phyloP scores from a whole-genome alignment of 2,113 vertebrate genomes.

The Megaleporinus macrocephalus region DNA sequence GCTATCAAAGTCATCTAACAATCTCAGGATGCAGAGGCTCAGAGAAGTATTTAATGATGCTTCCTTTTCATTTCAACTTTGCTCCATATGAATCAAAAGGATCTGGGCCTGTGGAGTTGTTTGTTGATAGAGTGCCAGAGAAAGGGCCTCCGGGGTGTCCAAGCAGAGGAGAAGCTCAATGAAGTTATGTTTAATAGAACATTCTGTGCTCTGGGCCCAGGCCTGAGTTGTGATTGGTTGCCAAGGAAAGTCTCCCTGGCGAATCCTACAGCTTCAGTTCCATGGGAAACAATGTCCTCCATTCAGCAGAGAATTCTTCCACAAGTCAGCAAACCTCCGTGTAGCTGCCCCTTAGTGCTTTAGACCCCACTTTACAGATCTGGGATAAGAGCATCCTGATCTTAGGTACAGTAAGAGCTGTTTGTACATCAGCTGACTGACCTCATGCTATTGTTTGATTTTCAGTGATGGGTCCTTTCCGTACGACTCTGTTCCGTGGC shows the following conservation, averaged over 20 bases:
- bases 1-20: neutral
- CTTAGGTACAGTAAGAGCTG: conserved; percentile 49
- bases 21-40: conserved; percentile 10
- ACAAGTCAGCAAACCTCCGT: conserved; percentile 30
- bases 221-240: conserved; percentile 46
- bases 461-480: conserved; percentile 97
- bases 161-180: conserved; percentile 57
- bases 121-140: conserved; percentile 39
- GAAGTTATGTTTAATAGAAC: conserved; percentile 71
- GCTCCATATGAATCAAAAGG: conserved; percentile 21
- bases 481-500: conserved; percentile 98
- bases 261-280: conserved; percentile 52
- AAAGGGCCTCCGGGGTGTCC: conserved; percentile 23
- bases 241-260: conserved; percentile 56
- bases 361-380: conserved; percentile 9
- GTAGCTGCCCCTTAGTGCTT: conserved; percentile 4
- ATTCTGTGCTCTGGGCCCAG: conserved; percentile 65
- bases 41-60: conserved; percentile 24
- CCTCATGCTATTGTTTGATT: conserved; percentile 54
- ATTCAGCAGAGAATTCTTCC: conserved; percentile 35
- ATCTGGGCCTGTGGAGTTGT: conserved; percentile 11
- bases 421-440: conserved; percentile 33
- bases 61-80: conserved; percentile 41
- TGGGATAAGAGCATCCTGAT: neutral
- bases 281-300: conserved; percentile 42